Conservation (phyloP, 2,113 vertebrate species). For the Aegotheles bennettii region DNA sequence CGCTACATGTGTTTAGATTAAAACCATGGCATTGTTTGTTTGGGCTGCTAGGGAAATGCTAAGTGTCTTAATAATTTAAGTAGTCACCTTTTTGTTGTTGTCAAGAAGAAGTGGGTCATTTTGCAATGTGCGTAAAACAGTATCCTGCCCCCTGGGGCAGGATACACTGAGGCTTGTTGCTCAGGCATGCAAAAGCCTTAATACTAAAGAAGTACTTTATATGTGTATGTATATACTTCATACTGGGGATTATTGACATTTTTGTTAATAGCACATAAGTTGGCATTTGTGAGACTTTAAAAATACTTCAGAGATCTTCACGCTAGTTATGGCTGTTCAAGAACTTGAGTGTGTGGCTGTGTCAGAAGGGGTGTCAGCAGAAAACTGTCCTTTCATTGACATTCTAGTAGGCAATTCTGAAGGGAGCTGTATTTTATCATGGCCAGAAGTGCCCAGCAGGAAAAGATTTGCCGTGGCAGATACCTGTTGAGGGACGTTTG, state of each 20-base stretch:
- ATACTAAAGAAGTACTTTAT: not conserved
- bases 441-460: not conserved
- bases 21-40: not conserved
- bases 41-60: not conserved
- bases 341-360: not conserved
- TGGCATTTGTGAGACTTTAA: not conserved
- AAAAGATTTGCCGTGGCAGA: not conserved
- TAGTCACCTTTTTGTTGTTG: not conserved
- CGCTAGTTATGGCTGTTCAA: not conserved
- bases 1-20: not conserved
- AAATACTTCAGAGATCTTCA: not conserved
- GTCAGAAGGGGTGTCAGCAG: not conserved
- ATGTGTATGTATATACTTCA: rapidly evolving
- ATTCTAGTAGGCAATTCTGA: not conserved
- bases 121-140: rapidly evolving
- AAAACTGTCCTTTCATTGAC: not conserved
- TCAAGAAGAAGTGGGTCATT: not conserved
- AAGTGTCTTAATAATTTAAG: not conserved
- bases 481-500: not conserved
- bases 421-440: not conserved
- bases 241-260: not conserved
- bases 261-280: not conserved
- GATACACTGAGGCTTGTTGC: not conserved
- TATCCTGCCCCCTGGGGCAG: not conserved
- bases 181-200: not conserved